phyloP scores from a whole-genome alignment of 2,888 invertebrate species.

The Bombylius major region DNA sequence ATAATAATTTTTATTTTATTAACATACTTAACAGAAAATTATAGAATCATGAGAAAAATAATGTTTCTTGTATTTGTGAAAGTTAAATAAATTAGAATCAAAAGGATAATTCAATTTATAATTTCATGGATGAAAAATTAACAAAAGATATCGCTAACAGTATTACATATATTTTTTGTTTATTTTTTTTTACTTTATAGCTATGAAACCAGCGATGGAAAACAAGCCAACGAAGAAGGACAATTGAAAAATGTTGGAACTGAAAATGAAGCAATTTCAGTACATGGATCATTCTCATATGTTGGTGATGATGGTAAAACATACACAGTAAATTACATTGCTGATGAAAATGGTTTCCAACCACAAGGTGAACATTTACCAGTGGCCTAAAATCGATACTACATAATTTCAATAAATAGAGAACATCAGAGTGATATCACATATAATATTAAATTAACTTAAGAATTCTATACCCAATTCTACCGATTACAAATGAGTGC shows the following conservation, averaged over 20 bases:
- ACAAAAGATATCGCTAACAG: too few relatives aligned
- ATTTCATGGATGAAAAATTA: too few relatives aligned
- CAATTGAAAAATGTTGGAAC: constrained; percentile 40
- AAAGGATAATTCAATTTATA: too few relatives aligned
- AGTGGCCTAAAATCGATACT: neutral
- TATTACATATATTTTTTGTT: too few relatives aligned
- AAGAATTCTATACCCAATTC: too few relatives aligned
- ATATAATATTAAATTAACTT: too few relatives aligned
- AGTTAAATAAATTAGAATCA: too few relatives aligned
- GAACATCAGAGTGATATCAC: neutral
- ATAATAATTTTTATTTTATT: too few relatives aligned
- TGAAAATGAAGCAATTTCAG: constrained; percentile 41
- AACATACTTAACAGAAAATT: too few relatives aligned
- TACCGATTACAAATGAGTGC: neutral
- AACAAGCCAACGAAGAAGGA: constrained; percentile 40
- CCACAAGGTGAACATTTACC: constrained; percentile 41
- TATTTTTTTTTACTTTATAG: constrained; percentile 11
- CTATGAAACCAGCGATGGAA: constrained; percentile 40
- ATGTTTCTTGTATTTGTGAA: too few relatives aligned
- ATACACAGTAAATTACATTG: constrained; percentile 42
- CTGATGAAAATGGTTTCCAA: constrained; percentile 37
- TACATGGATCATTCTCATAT: constrained; percentile 42
- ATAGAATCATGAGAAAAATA: too few relatives aligned
- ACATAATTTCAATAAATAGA: neutral
- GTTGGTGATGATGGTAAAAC: constrained; percentile 43